Evolutionary conservation across 2,888 invertebrate species (phyloP), one percentile per base, ranked within the genome.

Genomic region (Seira ritae): DNA sequence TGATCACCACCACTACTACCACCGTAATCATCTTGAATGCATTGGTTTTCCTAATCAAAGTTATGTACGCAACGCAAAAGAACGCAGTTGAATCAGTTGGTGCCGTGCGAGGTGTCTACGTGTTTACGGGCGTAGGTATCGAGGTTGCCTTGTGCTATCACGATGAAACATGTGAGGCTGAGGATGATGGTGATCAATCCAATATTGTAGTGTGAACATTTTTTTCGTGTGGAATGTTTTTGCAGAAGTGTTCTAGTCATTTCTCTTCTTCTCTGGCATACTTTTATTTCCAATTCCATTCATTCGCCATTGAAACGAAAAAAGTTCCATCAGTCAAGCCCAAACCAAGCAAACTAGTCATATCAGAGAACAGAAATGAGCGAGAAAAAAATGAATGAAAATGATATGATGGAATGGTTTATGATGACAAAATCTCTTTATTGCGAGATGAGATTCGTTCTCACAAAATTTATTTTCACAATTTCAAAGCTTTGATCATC

Each of bases 31-130:
- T 31, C 31, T 4, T 68, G 55, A 68, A 31, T 76, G 50, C 42
- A n/a, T 78, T 62, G 70, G 46, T 69, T 78, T 78, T 23, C 66
- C 71, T 70, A 78, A 71, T 65, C 8, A 70, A 70, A 69, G 17
- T 31, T 55, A 55, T 70, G 55, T 67, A 75, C 67, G 67, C 74
- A 74, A 75, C n/a, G 42, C 42, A 42, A 42, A 12, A n/a, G n/a
- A n/a, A n/a, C n/a, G n/a, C 31, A 55, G 55, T 55, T 55, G 12
- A 55, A n/a, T 55, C 55, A 55, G 6, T 12, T 55, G 3, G 17
- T 1, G 15, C 55, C 17, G 55, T 55, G 55, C 15, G 15, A 55
- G 31, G 31, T 31, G 31, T 31, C 31, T 31, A 31, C 31, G 31
- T 31, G 55, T 55, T 55, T 55, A 55, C 55, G 55, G 55, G 15